Evolutionary conservation across 2,113 vertebrate species (phyloP).

Genomic region (Hipposideros armiger): DNA sequence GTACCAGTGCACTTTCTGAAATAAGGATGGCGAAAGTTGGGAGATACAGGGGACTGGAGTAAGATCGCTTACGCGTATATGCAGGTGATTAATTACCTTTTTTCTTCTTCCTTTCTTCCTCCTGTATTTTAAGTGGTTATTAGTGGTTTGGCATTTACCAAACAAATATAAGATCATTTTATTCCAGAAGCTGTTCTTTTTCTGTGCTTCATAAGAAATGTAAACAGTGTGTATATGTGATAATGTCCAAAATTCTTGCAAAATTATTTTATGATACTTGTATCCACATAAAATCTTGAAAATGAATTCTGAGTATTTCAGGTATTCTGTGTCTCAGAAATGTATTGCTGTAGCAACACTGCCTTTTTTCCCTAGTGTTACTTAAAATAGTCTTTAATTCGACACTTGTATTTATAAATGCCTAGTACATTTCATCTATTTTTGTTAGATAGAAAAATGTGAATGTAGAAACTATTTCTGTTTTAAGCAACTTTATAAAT

Average conservation of each 20-base stretch:
- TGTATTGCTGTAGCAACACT: not conserved
- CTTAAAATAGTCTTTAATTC: constrained; percentile 54
- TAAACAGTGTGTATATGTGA: not conserved
- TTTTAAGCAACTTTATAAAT: constrained; percentile 58
- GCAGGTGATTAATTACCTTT: not conserved
- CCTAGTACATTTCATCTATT: constrained; percentile 18
- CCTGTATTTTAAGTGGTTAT: not conserved
- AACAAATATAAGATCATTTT: not conserved
- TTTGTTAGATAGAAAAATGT: constrained; percentile 58
- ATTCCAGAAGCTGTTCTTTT: constrained; percentile 2
- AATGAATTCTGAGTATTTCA: constrained; percentile 4
- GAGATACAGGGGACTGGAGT: not conserved
- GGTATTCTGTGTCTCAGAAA: not conserved
- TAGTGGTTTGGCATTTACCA: not conserved
- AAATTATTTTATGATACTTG: not conserved
- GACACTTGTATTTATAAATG: constrained; percentile 57
- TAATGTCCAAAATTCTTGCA: not conserved
- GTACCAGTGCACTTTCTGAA: not conserved
- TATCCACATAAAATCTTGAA: constrained; percentile 1
- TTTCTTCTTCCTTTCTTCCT: not conserved
- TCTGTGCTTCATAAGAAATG: not conserved
- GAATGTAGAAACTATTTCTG: not conserved
- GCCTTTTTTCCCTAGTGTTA: constrained; percentile 32
- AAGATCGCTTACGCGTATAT: not conserved
- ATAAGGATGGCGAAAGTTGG: not conserved